Evolutionary conservation across 2,113 vertebrate genomes (phyloP), one percentile per base, ranked within the genome.

Genomic region (Sylvia atricapilla): DNA sequence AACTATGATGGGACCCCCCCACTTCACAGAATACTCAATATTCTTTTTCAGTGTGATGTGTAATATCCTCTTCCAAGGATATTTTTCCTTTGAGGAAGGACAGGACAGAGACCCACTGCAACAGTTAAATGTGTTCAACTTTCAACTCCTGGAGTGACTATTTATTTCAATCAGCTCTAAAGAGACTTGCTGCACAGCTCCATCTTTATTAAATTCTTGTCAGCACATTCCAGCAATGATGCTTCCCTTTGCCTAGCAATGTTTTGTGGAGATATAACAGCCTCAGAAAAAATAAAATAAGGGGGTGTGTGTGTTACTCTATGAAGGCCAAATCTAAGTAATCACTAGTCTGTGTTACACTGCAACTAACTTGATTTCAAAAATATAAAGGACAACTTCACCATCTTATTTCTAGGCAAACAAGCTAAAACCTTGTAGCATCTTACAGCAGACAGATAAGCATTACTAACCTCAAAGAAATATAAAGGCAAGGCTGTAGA

Each of bases 161-260:
- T 59, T 87, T 92, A 84, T 91, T 94, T 91, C 56, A 64, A 84
- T 85, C 86, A 83, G 20, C 30, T 78, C 83, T 69, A 69, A 94
- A 75, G n/a, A 96, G 63, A 84, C 73, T 74, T 52, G n/a, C 75
- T 63, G 28, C 63, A 78, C 43, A 79, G 79, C 60, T 91, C 66
- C 35, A 89, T 86, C 73, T 78, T 94, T 89, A 95, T 94, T 92
- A 96, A 84, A 96, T 84, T 84, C 78, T 73, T 82, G 75, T 91
- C 89, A 93, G 93, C 89, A 84, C 94, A 97, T 97, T 97, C 96
- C 95, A 94, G 49, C 31, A 52, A 68, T 66, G 84, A 70, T 37
- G 60, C 67, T 78, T 76, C 76, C 63, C 55, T 87, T 78, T 88
- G 86, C 96, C 81, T 95, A 95, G 96, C 84, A 91, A 92, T 75